Conservation (phyloP, 2,888 invertebrate species). For the Cerceris rybyensis region DNA sequence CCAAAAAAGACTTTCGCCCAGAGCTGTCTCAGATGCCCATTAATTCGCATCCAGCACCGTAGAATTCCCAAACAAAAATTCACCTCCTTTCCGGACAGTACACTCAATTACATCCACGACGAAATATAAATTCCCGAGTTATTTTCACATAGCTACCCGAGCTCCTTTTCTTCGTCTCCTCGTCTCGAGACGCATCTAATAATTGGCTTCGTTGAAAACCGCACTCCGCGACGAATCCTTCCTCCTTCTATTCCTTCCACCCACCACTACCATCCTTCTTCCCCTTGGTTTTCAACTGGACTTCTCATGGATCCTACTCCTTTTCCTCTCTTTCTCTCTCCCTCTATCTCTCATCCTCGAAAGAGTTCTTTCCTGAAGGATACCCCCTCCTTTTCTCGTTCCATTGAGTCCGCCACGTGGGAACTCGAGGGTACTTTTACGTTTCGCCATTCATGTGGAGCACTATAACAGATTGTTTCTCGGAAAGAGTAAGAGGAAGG, state of each 20-base stretch:
- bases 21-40: no score
- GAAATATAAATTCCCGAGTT: constrained; percentile 58
- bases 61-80: constrained; percentile 32
- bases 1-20: no score
- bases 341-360: constrained; percentile 39
- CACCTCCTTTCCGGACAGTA: constrained; percentile 22
- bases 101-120: constrained; percentile 43
- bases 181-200: constrained; percentile 78
- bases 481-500: constrained; percentile 66
- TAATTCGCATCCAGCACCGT: no score
- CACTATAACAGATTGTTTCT: constrained; percentile 81
- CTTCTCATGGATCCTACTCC: constrained; percentile 48
- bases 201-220: constrained; percentile 81
- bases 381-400: constrained; percentile 57
- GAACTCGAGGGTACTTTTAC: constrained; percentile 79
- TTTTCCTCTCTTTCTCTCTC: constrained; percentile 24
- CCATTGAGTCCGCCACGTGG: constrained; percentile 79
- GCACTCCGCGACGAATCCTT: constrained; percentile 81
- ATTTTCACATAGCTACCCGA: constrained; percentile 57
- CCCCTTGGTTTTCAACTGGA: constrained; percentile 46
- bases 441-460: constrained; percentile 81
- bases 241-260: constrained; percentile 54
- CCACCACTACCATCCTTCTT: constrained; percentile 33
- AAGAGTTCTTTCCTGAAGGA: constrained; percentile 45
- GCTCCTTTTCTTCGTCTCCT: constrained; percentile 42